phyloP scores from a whole-genome alignment of 1,140 invertebrate genomes.

The Drosophila bipectinata region DNA sequence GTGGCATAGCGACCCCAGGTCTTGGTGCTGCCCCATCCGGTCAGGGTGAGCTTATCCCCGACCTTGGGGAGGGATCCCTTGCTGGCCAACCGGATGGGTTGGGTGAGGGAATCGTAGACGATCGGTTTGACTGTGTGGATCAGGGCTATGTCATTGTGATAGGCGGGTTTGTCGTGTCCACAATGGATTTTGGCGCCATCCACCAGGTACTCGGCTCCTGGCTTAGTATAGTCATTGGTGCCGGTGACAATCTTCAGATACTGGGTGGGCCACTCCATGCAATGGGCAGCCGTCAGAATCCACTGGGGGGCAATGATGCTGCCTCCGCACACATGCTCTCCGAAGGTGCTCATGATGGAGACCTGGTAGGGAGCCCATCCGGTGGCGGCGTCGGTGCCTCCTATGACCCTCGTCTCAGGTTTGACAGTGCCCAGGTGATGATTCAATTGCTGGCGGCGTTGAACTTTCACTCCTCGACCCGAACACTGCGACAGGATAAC shows the following conservation, averaged over 20 bases:
- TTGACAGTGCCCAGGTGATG: slow-evolving; percentile 43
- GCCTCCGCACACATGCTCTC: slow-evolving; percentile 84
- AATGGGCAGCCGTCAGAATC: slow-evolving; percentile 84
- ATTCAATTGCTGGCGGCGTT: slow-evolving; percentile 5
- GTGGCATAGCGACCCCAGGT: slow-evolving; percentile 69
- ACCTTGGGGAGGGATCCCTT: slow-evolving; percentile 37
- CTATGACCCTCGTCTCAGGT: slow-evolving; percentile 78
- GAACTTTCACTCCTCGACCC: slow-evolving; percentile 18
- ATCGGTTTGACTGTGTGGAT: slow-evolving; percentile 83
- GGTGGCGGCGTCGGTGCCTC: slow-evolving; percentile 79
- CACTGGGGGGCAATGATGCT: slow-evolving; percentile 77
- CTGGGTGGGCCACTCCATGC: slow-evolving; percentile 77
- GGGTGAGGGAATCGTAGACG: slow-evolving; percentile 80
- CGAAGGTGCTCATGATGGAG: slow-evolving; percentile 78
- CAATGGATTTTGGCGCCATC: slow-evolving; percentile 64
- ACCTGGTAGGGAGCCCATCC: slow-evolving; percentile 84
- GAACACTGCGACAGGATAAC: slow-evolving; percentile 29
- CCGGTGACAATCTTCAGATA: slow-evolving; percentile 73
- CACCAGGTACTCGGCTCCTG: slow-evolving; percentile 64
- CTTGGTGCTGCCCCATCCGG: slow-evolving; percentile 85
- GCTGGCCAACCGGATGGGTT: slow-evolving; percentile 76
- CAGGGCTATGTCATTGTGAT: slow-evolving; percentile 85
- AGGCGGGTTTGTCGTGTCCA: slow-evolving; percentile 69
- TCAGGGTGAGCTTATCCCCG: slow-evolving; percentile 83
- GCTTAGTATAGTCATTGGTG: slow-evolving; percentile 61